Conservation (phyloP, 1,140 invertebrate genomes). For the Trichoplusia ni region DNA sequence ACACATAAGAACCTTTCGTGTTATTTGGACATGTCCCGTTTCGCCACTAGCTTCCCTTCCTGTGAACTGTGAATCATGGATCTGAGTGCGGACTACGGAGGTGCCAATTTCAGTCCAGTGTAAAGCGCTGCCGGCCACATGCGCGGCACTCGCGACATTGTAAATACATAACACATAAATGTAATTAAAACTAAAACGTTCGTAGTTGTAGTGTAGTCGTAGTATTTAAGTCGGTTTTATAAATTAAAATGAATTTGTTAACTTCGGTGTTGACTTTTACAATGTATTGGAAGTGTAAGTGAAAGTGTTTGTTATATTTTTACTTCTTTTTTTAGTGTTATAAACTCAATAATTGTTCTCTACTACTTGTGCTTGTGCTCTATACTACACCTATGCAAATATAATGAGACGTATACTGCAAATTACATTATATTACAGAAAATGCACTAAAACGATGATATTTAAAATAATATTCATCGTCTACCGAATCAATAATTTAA, state of each 20-base stretch:
- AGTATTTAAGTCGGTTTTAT: slow-evolving; percentile 42
- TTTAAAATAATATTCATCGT: too few species aligned
- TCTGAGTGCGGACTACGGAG: slow-evolving; percentile 47
- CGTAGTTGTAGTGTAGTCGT: slow-evolving; percentile 29
- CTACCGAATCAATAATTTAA: too few species aligned
- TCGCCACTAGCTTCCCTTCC: slow-evolving; percentile 65
- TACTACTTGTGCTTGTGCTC: too few species aligned
- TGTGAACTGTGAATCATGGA: slow-evolving; percentile 78
- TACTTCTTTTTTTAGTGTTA: not conserved
- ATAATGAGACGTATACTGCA: too few species aligned
- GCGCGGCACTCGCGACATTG: slow-evolving; percentile 49
- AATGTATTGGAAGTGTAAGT: slow-evolving; percentile 68
- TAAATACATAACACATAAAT: slow-evolving; percentile 33
- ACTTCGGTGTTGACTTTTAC: slow-evolving; percentile 58
- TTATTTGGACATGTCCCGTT: slow-evolving; percentile 73
- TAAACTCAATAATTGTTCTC: too few species aligned
- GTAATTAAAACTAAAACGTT: slow-evolving; percentile 17
- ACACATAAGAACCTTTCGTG: slow-evolving; percentile 53
- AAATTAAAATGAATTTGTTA: slow-evolving; percentile 59
- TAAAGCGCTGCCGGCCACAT: slow-evolving; percentile 54
- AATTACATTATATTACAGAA: too few species aligned
- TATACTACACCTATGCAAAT: too few species aligned
- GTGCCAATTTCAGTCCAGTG: slow-evolving; percentile 56
- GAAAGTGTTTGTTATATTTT: slow-evolving; percentile 19
- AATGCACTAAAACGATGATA: too few species aligned